Percentiles rank a stretch among this genome's conserved stretches.
phyloP scores from a whole-genome alignment of 1,140 invertebrate genomes.

The Belonocnema kinseyi region DNA sequence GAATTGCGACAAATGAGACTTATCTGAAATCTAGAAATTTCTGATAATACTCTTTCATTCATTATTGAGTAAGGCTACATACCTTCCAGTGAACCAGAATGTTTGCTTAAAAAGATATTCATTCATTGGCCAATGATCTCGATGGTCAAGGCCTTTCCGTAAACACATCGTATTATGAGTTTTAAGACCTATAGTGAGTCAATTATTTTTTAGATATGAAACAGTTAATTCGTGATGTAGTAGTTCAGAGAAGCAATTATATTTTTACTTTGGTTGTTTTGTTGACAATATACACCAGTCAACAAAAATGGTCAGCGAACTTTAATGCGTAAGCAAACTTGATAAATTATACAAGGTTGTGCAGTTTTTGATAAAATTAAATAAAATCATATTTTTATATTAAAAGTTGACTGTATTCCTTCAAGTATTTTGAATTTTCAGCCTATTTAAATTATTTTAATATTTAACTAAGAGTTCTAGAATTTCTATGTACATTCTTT shows the following conservation, averaged over 20 bases:
- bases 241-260: background rate
- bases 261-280: background rate
- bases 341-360: too few species aligned
- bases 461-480: too few species aligned
- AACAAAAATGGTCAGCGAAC: background rate
- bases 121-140: slow-evolving; percentile 28
- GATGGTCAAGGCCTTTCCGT: slow-evolving; percentile 23
- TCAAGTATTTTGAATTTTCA: too few species aligned
- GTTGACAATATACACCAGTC: background rate
- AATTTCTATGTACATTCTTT: too few species aligned
- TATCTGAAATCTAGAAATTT: background rate
- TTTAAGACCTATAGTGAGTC: background rate
- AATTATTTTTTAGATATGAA: background rate
- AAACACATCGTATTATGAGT: slow-evolving; percentile 8
- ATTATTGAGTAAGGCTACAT: background rate
- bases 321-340: background rate
- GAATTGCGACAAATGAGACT: too few species aligned
- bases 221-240: slow-evolving; percentile 6
- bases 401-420: too few species aligned
- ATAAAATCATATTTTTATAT: too few species aligned
- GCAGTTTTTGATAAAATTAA: too few species aligned
- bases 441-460: too few species aligned
- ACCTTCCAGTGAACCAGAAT: background rate
- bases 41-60: background rate
- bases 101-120: slow-evolving; percentile 8